A percentile compares a stretch with the other conserved stretches of the same genome.
These are phyloP conservation scores for Henricia sp. DNA, from an alignment of 53 echinoderm and acorn worm species.

Conservation along the genomic window DNA sequence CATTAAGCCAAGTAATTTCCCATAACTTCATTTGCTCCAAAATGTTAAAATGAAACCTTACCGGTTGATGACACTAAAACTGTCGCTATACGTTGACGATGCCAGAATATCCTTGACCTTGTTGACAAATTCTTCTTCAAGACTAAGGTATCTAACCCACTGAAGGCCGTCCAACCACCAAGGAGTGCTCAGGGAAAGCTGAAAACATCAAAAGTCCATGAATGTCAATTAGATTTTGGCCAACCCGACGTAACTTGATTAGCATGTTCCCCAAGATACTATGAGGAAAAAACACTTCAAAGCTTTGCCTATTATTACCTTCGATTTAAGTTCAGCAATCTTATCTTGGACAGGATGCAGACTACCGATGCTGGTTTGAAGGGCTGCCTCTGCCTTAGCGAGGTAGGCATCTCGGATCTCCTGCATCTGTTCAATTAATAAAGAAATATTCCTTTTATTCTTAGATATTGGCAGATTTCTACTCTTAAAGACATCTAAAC, in stretches of 20 bases:
- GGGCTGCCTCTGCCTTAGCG: constrained; percentile 68
- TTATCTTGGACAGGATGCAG: constrained; percentile 77
- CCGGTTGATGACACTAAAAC: constrained; percentile 70
- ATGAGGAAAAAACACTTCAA: too few species aligned
- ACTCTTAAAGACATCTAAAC: too few species aligned
- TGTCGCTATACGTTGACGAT: constrained; percentile 45
- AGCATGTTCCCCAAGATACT: background rate
- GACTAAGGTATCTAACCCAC: constrained; percentile 54
- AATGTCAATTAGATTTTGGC: background rate
- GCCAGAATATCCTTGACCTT: constrained; percentile 78
- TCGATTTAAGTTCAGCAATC: constrained; percentile 57
- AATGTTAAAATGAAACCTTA: constrained; percentile 40
- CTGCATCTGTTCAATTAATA: constrained; percentile 61
- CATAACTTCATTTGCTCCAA: background rate
- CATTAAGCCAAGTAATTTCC: background rate
- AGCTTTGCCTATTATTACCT: too few species aligned
- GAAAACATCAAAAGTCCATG: constrained; percentile 19
- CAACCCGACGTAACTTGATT: too few species aligned
- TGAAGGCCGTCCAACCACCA: constrained; percentile 92
- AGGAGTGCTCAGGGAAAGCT: constrained; percentile 56
- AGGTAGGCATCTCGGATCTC: constrained; percentile 75
- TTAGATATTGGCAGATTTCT: too few species aligned
- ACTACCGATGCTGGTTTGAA: constrained; percentile 38
- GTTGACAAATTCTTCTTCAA: constrained; percentile 72
- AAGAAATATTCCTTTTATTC: too few species aligned